phyloP scores from a whole-genome alignment of 2,888 invertebrate species.

The Drosophila paramelanica region DNA sequence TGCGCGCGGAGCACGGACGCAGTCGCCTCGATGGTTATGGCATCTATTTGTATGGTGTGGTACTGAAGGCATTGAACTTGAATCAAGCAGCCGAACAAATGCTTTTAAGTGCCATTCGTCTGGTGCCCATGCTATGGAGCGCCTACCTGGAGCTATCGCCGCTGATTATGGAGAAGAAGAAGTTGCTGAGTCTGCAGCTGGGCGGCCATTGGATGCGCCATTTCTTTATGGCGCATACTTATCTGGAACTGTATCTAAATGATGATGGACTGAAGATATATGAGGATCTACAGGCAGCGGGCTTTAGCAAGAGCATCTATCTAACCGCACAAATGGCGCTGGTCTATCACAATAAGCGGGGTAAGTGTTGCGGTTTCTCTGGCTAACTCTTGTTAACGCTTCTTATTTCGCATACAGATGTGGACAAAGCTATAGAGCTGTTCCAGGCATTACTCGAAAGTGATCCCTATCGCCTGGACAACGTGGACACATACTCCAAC shows the following conservation, averaged over 20 bases:
- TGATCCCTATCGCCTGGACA: constrained; percentile 97
- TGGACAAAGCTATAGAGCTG: constrained; percentile 93
- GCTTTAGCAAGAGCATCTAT: constrained; percentile 95
- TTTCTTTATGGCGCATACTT: constrained; percentile 95
- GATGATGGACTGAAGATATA: constrained; percentile 95
- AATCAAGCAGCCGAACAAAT: constrained; percentile 91
- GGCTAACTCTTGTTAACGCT: not conserved
- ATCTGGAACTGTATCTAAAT: constrained; percentile 94
- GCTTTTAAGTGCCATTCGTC: constrained; percentile 91
- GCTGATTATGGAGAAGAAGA: constrained; percentile 93
- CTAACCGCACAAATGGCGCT: constrained; percentile 96
- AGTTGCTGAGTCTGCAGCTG: constrained; percentile 88
- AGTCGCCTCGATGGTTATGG: constrained; percentile 93
- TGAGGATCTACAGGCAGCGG: constrained; percentile 90
- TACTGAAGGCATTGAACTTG: constrained; percentile 94
- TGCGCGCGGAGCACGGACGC: constrained; percentile 87
- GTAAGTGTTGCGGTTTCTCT: constrained; percentile 84
- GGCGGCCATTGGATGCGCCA: constrained; percentile 98
- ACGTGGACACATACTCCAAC: constrained; percentile 98
- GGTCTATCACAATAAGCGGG: constrained; percentile 95
- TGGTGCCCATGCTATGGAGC: constrained; percentile 95
- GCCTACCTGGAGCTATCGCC: constrained; percentile 97
- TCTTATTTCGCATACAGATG: constrained; percentile 87
- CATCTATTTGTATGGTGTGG: constrained; percentile 95
- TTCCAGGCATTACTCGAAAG: constrained; percentile 93